Base-by-base conservation (phyloP, 2,797 vertebrate species). In the Acrossocheilus fasciatus region DNA sequence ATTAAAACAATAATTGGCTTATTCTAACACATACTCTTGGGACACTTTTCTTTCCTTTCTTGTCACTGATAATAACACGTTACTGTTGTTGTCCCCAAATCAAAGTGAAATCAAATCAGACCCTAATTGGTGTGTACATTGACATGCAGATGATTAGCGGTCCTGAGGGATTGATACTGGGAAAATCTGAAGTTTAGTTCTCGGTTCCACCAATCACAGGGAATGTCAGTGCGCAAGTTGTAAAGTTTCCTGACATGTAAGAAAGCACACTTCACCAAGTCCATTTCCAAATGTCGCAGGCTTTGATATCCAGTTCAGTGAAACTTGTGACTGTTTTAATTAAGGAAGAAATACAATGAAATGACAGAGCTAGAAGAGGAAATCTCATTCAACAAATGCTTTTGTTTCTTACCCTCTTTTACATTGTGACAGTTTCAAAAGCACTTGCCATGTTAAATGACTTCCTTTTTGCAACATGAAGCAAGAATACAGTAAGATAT, bases 321-420 rank as follows among this genome's bases (percentile, higher is more conserved):
- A 94, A 95, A 95, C 93, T 92, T 93, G 92, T 94, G 93, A 94
- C 93, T 94, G 92, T 93, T 95, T 94, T 93, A 95, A 95, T 95
- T 94, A 95, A 94, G 90, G 90, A 90, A 82, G 89, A 93, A 93
- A 93, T 87, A 93, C 92, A 93, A 89, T 92, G 91, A 93, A 93
- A 88, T 93, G 92, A 93, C 92, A 92, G 92, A 91, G 90, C 84
- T 87, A 89, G 92, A 91, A 89, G 87, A 82, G 90, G 92, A 95
- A 94, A 94, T 94, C 92, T 91, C 79, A 91, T 86, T 89, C 87
- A 92, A 92, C 93, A 93, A 92, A 94, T 89, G 90, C 59, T 76
- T 79, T 90, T 93, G 92, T 94, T 93, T 93, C 91, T 91, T 94
- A 92, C 91, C 92, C 93, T 94, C 92, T 93, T 91, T 92, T 70